Percentiles rank a stretch among this genome's conserved stretches.
Conservation (phyloP, 1,140 invertebrate species). For the Gerris buenoi region DNA sequence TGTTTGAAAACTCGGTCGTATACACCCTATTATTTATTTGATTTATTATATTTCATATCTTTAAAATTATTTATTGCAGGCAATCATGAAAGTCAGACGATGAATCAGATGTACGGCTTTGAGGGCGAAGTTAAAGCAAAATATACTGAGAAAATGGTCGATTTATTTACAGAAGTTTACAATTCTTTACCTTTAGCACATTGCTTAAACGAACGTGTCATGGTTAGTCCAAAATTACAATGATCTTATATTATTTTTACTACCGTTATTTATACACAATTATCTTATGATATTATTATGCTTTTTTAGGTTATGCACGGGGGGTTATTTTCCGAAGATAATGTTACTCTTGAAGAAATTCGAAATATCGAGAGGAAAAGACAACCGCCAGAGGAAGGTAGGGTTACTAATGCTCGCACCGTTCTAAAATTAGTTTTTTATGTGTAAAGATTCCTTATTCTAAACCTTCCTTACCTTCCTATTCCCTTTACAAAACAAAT, state of each 20-base stretch:
- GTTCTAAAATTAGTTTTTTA: too few species aligned
- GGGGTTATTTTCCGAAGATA: conserved; percentile 77
- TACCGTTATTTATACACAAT: conserved; percentile 2
- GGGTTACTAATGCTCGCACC: too few species aligned
- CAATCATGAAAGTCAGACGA: conserved; percentile 93
- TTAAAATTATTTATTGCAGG: conserved; percentile 57
- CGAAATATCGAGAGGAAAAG: conserved; percentile 73
- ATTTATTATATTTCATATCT: conserved; percentile 3
- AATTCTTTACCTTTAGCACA: conserved; percentile 94
- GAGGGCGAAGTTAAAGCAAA: conserved; percentile 94
- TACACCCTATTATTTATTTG: too few species aligned
- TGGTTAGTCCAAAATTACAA: conserved; percentile 38
- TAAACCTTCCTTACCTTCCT: too few species aligned
- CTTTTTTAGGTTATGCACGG: conserved; percentile 72
- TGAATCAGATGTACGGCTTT: conserved; percentile 99
- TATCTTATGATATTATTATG: not conserved
- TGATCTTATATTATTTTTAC: not conserved
- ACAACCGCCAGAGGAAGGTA: conserved; percentile 92
- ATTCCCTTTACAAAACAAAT: too few species aligned
- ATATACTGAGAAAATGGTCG: conserved; percentile 84
- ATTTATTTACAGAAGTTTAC: conserved; percentile 96
- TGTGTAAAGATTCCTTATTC: too few species aligned
- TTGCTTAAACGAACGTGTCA: conserved; percentile 78
- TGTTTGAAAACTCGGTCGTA: too few species aligned
- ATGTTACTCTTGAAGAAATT: conserved; percentile 83